Conservation (phyloP, 2,888 invertebrate genomes). For the Drosophila borealis region DNA sequence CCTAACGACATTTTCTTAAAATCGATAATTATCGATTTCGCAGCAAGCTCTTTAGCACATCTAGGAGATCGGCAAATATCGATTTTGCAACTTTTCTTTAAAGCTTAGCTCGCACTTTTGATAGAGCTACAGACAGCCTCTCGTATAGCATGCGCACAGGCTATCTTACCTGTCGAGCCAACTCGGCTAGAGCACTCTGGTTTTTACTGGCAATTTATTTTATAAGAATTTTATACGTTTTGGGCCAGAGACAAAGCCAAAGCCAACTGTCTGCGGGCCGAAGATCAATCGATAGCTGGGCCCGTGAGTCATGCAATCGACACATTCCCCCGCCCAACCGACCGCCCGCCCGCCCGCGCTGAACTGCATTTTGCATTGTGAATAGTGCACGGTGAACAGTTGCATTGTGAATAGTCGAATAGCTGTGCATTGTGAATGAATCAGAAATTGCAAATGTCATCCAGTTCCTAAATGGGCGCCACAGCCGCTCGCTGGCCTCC, state of each 20-base stretch:
- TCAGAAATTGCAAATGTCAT: slow-evolving; percentile 14
- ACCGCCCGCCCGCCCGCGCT: not conserved
- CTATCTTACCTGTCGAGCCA: not conserved
- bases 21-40: too few relatives aligned
- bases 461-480: not conserved
- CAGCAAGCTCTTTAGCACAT: too few relatives aligned
- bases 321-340: not conserved
- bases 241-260: not conserved
- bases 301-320: slow-evolving; percentile 7
- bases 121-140: too few relatives aligned
- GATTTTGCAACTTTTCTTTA: too few relatives aligned
- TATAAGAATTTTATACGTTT: not conserved
- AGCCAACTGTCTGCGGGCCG: not conserved
- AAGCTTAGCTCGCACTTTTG: too few relatives aligned
- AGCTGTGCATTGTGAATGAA: slow-evolving; percentile 1
- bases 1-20: too few relatives aligned
- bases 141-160: not conserved
- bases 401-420: not conserved
- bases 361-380: not conserved
- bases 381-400: slow-evolving; percentile 1
- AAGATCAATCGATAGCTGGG: slow-evolving; percentile 10
- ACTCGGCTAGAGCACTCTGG: too few relatives aligned
- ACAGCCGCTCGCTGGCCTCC: not conserved
- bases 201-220: not conserved
- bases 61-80: too few relatives aligned